A percentile compares a stretch with the other conserved stretches of the same genome.
phyloP scores from a whole-genome alignment of 2,888 invertebrate genomes.

The Leucophenga montana region DNA sequence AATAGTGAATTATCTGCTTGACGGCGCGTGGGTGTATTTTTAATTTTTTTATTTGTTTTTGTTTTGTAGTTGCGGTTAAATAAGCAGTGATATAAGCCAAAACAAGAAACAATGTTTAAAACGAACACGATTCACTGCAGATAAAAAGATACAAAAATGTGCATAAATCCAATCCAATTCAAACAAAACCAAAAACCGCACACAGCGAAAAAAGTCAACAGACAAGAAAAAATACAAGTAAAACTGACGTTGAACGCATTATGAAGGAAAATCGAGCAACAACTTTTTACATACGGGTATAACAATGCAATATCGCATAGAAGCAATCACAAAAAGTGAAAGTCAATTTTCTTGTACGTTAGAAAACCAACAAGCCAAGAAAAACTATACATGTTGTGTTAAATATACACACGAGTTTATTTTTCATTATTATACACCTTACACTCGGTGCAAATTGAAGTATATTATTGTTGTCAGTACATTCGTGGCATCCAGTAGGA shows the following conservation, averaged over 20 bases:
- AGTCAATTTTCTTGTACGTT: slow-evolving; percentile 41
- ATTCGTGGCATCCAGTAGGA: too few species aligned
- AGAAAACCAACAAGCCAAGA: slow-evolving; percentile 18
- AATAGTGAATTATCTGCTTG: too few species aligned
- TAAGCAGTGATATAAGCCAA: slow-evolving; percentile 26
- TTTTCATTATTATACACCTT: neutral
- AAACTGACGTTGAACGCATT: slow-evolving; percentile 19
- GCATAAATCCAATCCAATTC: slow-evolving; percentile 8
- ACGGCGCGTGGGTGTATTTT: too few species aligned
- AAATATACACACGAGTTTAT: neutral
- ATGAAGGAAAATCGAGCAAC: too few species aligned
- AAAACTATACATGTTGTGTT: neutral
- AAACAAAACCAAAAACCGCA: slow-evolving; percentile 12
- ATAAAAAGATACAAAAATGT: too few species aligned
- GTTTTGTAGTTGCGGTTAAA: slow-evolving; percentile 19
- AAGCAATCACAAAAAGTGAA: slow-evolving; percentile 42
- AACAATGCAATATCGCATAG: slow-evolving; percentile 34
- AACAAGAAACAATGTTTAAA: slow-evolving; percentile 16
- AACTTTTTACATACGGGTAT: too few species aligned
- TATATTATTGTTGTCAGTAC: too few species aligned
- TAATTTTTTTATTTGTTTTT: too few species aligned
- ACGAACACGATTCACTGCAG: slow-evolving; percentile 12
- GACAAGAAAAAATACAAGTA: slow-evolving; percentile 5
- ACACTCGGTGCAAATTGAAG: too few species aligned
- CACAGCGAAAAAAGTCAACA: slow-evolving; percentile 18